Evolutionary conservation across 1,140 invertebrate genomes (phyloP).

Genomic region (Delia radicum): DNA sequence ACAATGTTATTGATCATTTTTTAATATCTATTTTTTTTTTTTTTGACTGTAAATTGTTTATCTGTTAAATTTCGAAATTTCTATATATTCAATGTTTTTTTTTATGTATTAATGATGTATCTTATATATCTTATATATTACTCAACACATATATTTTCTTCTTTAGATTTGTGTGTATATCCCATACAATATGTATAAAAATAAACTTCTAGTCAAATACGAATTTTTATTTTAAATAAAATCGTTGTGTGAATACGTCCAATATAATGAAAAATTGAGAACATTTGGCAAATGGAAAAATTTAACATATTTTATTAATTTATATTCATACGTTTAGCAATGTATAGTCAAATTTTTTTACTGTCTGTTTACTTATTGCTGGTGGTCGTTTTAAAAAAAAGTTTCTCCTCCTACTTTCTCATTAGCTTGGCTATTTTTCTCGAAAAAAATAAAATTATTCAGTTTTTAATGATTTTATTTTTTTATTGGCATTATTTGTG

Average conservation of each 20-base stretch:
- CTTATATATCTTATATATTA: neutral
- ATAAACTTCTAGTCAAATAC: neutral
- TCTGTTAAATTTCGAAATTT: neutral
- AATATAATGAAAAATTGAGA: neutral
- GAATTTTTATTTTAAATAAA: too few relatives aligned
- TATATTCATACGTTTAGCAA: neutral
- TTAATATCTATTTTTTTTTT: neutral
- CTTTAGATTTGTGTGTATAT: too few relatives aligned
- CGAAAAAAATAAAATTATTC: too few relatives aligned
- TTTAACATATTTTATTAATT: neutral
- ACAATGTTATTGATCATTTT: too few relatives aligned
- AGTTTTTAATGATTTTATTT: neutral
- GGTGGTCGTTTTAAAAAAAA: neutral
- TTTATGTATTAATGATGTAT: neutral
- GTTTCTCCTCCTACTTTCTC: neutral
- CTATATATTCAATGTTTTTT: neutral
- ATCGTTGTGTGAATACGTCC: neutral
- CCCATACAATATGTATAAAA: neutral
- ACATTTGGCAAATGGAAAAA: neutral
- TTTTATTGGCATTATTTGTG: neutral
- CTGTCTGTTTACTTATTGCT: neutral
- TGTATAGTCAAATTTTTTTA: neutral
- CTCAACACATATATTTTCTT: neutral
- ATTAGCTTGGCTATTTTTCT: neutral
- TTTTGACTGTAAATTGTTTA: neutral